Percentiles rank a stretch among this genome's conserved stretches.
These are phyloP conservation scores for Idaea straminata DNA, from an alignment of 2,888 invertebrate genomes.

Conservation along the genomic window DNA sequence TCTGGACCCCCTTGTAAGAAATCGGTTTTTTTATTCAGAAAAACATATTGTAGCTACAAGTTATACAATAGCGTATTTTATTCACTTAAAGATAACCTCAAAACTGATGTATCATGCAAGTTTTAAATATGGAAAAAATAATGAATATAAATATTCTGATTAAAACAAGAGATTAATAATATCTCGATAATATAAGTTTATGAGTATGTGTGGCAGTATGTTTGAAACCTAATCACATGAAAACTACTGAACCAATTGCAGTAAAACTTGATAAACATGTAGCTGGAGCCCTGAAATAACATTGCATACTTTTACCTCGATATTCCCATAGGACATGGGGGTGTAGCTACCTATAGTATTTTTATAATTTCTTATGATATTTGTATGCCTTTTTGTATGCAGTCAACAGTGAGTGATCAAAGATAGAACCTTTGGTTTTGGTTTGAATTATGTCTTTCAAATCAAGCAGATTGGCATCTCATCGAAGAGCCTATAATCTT, in stretches of 20 bases:
- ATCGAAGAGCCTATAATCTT: too few species aligned
- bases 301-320: background rate
- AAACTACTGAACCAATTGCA: background rate
- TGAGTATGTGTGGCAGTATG: background rate
- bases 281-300: background rate
- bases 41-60: conserved; percentile 7
- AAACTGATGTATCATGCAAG: background rate
- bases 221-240: background rate
- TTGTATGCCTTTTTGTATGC: too few species aligned
- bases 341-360: too few species aligned
- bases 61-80: background rate
- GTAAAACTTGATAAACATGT: background rate
- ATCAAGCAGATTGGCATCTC: too few species aligned
- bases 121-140: background rate
- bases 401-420: too few species aligned
- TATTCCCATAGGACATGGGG: background rate
- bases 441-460: too few species aligned
- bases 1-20: conserved; percentile 24
- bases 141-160: background rate
- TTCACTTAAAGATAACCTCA: background rate
- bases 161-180: background rate
- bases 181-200: background rate
- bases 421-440: too few species aligned
- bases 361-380: too few species aligned
- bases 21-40: conserved; percentile 16